Evolutionary conservation across 2,888 invertebrate genomes (phyloP).

Genomic region (Anthoptus insignis): DNA sequence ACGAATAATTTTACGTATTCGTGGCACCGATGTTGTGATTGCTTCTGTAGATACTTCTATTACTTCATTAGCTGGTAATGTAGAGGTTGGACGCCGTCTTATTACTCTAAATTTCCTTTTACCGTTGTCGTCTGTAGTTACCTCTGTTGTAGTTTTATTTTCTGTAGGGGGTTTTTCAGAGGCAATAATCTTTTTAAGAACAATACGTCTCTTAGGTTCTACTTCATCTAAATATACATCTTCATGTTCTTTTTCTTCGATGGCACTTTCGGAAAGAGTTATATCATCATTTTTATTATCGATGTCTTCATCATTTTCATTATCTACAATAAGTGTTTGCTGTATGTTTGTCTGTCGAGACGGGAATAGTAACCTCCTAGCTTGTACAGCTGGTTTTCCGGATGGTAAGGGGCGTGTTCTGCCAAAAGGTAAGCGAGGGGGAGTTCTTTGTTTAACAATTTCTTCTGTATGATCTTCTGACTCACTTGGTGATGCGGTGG

Average conservation of each 20-base stretch:
- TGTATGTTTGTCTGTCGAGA: conserved; percentile 65
- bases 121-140: conserved; percentile 64
- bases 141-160: conserved; percentile 59
- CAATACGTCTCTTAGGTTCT: conserved; percentile 40
- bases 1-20: conserved; percentile 74
- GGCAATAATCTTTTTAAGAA: conserved; percentile 48
- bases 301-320: conserved; percentile 63
- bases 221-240: conserved; percentile 55
- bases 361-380: conserved; percentile 68
- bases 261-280: conserved; percentile 80
- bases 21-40: conserved; percentile 56
- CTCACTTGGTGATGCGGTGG: conserved; percentile 50
- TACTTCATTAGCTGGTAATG: conserved; percentile 49
- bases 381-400: conserved; percentile 55
- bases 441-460: conserved; percentile 57
- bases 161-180: conserved; percentile 55
- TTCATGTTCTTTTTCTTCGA: conserved; percentile 79
- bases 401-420: conserved; percentile 59
- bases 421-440: conserved; percentile 60
- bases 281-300: conserved; percentile 76
- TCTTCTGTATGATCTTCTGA: conserved; percentile 48
- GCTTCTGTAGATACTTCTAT: conserved; percentile 48
- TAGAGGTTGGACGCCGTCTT: conserved; percentile 69
- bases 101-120: conserved; percentile 71
- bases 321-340: conserved; percentile 52